Percentiles rank a stretch among this genome's conserved stretches.
Conservation (phyloP, 2,113 vertebrate species). For the Conger conger region DNA sequence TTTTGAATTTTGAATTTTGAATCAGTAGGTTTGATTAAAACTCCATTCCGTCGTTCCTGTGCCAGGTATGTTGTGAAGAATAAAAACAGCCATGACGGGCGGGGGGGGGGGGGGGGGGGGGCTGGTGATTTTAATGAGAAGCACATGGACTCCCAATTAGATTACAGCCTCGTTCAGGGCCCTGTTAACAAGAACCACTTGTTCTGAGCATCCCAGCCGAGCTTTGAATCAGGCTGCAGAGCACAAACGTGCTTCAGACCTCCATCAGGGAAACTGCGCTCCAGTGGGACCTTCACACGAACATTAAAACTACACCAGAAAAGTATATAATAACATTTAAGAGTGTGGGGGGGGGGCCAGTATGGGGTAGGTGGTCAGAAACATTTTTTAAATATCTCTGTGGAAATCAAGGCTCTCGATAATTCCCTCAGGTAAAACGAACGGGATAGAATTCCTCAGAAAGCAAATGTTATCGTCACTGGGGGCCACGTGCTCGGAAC, state of each 20-base stretch:
- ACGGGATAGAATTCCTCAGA: not conserved
- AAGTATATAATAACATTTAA: conserved; percentile 5
- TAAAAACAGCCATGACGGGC: conserved; percentile 36
- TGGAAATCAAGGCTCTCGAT: not conserved
- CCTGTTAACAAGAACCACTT: conserved; percentile 72
- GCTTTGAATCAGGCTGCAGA: conserved; percentile 30
- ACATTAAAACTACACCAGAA: conserved; percentile 43
- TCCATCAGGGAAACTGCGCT: conserved; percentile 37
- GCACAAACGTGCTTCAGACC: conserved; percentile 48
- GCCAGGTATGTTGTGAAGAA: conserved; percentile 38
- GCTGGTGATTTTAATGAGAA: conserved; percentile 66
- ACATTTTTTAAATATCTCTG: not conserved
- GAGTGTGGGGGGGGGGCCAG: not conserved
- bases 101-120: conserved; percentile 48
- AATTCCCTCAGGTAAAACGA: not conserved
- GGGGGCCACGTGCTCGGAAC: not conserved
- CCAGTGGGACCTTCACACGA: conserved; percentile 34
- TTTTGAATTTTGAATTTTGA: too few species aligned
- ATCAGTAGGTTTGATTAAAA: conserved; percentile 34
- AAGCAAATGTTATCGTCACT: not conserved
- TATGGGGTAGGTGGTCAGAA: not conserved
- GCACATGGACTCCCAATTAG: conserved; percentile 69
- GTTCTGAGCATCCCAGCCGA: conserved; percentile 53
- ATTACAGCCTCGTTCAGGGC: conserved; percentile 66
- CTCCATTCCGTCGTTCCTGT: conserved; percentile 39